These are phyloP conservation scores for Bovichtus variegatus DNA, from an alignment of 2,797 vertebrate species.

Conservation along the genomic window DNA sequence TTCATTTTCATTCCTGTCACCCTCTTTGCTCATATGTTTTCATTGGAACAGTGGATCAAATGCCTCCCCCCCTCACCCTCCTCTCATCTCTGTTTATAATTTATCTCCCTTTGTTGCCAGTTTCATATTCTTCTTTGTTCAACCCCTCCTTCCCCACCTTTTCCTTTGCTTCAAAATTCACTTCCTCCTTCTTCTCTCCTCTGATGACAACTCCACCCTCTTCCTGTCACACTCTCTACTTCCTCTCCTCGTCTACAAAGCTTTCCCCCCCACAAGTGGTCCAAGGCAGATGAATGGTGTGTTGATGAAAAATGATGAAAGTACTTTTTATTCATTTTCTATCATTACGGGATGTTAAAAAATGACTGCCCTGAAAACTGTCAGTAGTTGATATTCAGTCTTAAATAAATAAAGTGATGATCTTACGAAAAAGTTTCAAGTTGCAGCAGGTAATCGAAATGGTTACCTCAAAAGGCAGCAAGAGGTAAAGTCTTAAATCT, in stretches of 20 bases:
- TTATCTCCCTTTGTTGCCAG: not conserved
- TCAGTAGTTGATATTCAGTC: not conserved
- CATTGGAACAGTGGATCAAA: not conserved
- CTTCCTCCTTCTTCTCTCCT: slow-evolving; percentile 1
- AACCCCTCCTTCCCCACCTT: not conserved
- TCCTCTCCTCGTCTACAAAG: not conserved
- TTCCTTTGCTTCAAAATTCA: not conserved
- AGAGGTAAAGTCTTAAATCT: not conserved
- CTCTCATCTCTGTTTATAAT: not conserved
- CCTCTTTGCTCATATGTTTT: slow-evolving; percentile 3
- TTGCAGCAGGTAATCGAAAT: not conserved
- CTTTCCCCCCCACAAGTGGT: not conserved
- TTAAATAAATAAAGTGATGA: not conserved
- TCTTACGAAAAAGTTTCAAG: not conserved
- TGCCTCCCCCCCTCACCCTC: not conserved
- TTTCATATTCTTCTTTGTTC: not conserved
- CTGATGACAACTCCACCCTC: slow-evolving; percentile 14
- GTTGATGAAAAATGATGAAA: not conserved
- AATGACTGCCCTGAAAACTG: not conserved
- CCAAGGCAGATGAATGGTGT: not conserved
- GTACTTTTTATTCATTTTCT: not conserved
- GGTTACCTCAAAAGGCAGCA: not conserved
- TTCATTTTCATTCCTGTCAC: slow-evolving; percentile 21
- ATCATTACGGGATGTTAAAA: not conserved
- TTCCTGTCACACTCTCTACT: not conserved